Conservation (phyloP, 1,140 invertebrate species). For the Heliconius nattereri region DNA sequence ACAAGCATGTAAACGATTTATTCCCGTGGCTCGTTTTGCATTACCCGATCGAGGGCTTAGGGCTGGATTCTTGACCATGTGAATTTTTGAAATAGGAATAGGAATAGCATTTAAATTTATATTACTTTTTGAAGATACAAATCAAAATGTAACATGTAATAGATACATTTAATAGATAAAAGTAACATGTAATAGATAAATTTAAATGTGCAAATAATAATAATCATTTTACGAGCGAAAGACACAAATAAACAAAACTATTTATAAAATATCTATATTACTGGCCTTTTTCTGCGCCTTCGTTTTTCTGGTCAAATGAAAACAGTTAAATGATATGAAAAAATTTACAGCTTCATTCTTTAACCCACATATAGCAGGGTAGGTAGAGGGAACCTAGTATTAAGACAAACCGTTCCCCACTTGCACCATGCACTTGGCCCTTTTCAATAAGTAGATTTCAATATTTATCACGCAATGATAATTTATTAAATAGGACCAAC, state of each 20-base stretch:
- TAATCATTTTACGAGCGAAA: not conserved
- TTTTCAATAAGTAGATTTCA: no score
- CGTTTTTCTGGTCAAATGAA: not conserved
- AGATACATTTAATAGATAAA: no score
- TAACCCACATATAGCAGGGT: no score
- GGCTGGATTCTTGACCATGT: conserved; percentile 48
- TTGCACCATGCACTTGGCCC: no score
- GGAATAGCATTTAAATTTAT: not conserved
- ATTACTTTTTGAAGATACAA: not conserved
- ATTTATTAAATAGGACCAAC: not conserved
- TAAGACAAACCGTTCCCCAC: no score
- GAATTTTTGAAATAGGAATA: not conserved
- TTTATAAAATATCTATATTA: not conserved
- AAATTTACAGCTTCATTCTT: no score
- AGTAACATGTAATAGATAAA: no score
- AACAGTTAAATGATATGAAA: not conserved
- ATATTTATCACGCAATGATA: no score
- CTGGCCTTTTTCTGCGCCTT: no score
- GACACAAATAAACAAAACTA: not conserved
- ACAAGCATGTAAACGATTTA: conserved; percentile 81
- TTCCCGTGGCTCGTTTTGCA: conserved; percentile 76
- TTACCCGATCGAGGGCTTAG: conserved; percentile 72
- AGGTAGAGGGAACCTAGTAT: no score
- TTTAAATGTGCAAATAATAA: not conserved
- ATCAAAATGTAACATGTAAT: not conserved